phyloP scores from a whole-genome alignment of 2,797 vertebrate species.

The Halcyon smyrnensis region DNA sequence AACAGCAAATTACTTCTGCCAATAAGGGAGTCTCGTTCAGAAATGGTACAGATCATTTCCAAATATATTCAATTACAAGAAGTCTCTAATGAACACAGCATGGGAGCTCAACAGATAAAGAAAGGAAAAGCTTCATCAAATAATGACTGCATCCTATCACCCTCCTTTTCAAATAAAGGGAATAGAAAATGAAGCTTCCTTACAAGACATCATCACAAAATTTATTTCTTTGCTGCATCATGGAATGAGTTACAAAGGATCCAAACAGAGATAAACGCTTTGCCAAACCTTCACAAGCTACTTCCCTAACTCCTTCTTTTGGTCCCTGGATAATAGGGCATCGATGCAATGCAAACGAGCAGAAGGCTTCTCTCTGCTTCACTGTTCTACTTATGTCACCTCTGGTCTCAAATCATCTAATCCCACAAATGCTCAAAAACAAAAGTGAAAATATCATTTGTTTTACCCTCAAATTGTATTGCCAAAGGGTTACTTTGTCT shows the following conservation, averaged over 20 bases:
- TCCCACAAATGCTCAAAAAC: slow-evolving; percentile 14
- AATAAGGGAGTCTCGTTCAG: neutral
- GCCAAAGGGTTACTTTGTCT: neutral
- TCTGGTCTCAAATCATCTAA: neutral
- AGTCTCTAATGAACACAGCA: slow-evolving; percentile 38
- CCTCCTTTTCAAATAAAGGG: slow-evolving; percentile 1
- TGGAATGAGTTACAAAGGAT: neutral
- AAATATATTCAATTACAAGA: slow-evolving; percentile 35
- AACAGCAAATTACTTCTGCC: slow-evolving; percentile 47
- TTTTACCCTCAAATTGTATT: neutral
- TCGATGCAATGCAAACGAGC: neutral
- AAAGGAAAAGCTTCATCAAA: slow-evolving; percentile 42
- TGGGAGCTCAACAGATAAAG: slow-evolving; percentile 36
- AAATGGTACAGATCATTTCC: slow-evolving; percentile 16
- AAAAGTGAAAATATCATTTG: neutral
- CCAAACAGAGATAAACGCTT: neutral
- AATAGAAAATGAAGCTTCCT: slow-evolving; percentile 20
- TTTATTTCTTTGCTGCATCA: neutral
- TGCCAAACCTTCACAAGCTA: neutral
- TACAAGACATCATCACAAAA: neutral
- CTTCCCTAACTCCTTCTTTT: neutral
- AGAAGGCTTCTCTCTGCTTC: slow-evolving; percentile 37
- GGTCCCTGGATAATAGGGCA: neutral
- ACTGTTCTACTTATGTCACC: slow-evolving; percentile 45
- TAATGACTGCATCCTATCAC: neutral